These are phyloP conservation scores for Delichon dasypus DNA, from an alignment of 2,797 vertebrate species.

Conservation along the genomic window DNA sequence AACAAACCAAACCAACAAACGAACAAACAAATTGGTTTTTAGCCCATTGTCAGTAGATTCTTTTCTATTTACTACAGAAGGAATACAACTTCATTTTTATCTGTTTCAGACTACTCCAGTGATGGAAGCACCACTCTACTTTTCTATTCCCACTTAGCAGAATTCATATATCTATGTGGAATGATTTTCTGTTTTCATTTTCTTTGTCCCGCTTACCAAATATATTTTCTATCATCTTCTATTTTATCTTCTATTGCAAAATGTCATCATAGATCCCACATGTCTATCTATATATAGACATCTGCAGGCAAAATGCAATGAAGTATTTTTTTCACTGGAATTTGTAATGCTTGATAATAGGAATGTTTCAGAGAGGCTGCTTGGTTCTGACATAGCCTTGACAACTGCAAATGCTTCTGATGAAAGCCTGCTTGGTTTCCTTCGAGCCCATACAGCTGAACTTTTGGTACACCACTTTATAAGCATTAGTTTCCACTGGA, in stretches of 20 bases:
- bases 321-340: not conserved
- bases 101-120: not conserved
- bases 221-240: slow-evolving; percentile 39
- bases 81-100: not conserved
- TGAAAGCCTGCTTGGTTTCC: not conserved
- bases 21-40: not conserved
- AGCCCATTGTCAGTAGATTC: not conserved
- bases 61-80: not conserved
- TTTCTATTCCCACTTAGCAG: not conserved
- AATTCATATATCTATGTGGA: not conserved
- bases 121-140: not conserved
- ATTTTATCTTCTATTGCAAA: slow-evolving; percentile 32
- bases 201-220: not conserved
- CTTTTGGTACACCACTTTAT: not conserved
- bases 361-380: not conserved
- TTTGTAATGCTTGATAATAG: slow-evolving; percentile 17
- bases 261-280: slow-evolving; percentile 17
- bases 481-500: not conserved
- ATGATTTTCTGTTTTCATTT: slow-evolving; percentile 50
- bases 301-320: slow-evolving; percentile 5
- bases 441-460: not conserved
- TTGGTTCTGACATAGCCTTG: not conserved
- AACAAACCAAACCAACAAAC: too few relatives aligned
- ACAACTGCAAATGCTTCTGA: not conserved
- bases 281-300: slow-evolving; percentile 15